These are phyloP conservation scores for Parauchenoglanis ngamensis DNA, from an alignment of 2,797 vertebrate genomes.

Conservation along the genomic window DNA sequence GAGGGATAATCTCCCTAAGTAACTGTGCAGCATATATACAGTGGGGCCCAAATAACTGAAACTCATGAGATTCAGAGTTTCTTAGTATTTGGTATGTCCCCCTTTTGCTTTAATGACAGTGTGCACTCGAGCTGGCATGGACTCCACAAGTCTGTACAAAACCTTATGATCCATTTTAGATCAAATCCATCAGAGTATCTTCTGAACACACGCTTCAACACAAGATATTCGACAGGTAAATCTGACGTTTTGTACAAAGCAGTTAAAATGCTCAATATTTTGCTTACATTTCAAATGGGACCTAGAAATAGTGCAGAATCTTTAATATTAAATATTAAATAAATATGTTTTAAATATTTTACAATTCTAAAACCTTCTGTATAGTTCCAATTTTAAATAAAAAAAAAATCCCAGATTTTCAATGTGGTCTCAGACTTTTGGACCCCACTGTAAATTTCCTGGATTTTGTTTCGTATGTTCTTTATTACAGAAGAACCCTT, in stretches of 20 bases:
- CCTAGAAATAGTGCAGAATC: background rate
- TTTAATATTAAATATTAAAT: background rate
- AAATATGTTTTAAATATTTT: background rate
- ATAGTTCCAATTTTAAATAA: background rate
- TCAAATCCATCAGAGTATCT: background rate
- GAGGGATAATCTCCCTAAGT: background rate
- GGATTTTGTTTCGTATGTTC: background rate
- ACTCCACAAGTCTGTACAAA: background rate
- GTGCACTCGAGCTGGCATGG: background rate
- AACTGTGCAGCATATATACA: background rate
- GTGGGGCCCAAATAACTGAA: background rate
- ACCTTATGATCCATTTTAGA: background rate
- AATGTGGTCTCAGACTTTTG: background rate
- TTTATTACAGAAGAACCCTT: background rate
- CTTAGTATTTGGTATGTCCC: background rate
- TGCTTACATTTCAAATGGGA: background rate
- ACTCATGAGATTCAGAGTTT: background rate
- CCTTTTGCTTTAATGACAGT: background rate
- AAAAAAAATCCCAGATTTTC: background rate
- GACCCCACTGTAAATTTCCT: background rate
- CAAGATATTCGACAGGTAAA: background rate
- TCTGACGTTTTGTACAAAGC: background rate
- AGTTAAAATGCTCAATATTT: background rate
- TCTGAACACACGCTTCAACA: background rate
- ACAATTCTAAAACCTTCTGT: background rate